These are phyloP conservation scores for Intellagama lesueurii DNA, from an alignment of 2,797 vertebrate genomes.

Conservation along the genomic window DNA sequence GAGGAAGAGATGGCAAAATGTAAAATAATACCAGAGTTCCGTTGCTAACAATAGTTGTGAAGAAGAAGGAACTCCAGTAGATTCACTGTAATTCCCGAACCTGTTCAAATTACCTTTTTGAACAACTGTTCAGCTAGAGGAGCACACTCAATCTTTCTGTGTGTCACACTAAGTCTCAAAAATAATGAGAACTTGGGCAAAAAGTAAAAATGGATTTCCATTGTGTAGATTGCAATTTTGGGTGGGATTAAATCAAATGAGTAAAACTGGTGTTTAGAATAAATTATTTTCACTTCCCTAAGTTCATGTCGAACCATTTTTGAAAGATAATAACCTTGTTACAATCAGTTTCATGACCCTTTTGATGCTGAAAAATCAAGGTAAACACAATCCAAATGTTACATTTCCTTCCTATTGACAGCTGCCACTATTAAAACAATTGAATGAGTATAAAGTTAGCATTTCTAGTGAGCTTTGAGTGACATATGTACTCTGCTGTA, in stretches of 20 bases:
- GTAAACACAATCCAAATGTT: neutral
- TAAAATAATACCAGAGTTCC: neutral
- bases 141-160: neutral
- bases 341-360: neutral
- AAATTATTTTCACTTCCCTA: neutral
- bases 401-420: constrained; percentile 14
- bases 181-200: neutral
- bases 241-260: neutral
- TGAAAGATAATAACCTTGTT: neutral
- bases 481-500: neutral
- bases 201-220: neutral
- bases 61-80: neutral
- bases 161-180: neutral
- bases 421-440: constrained; percentile 9
- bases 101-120: neutral
- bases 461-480: constrained; percentile 7
- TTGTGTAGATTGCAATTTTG: neutral
- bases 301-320: neutral
- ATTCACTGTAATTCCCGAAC: too few species aligned
- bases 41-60: neutral
- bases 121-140: neutral
- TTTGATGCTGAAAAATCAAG: neutral
- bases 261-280: neutral
- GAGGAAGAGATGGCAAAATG: neutral
- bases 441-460: neutral